Evolutionary conservation across 1,140 invertebrate species (phyloP).

Genomic region (Drosophila sucinea): DNA sequence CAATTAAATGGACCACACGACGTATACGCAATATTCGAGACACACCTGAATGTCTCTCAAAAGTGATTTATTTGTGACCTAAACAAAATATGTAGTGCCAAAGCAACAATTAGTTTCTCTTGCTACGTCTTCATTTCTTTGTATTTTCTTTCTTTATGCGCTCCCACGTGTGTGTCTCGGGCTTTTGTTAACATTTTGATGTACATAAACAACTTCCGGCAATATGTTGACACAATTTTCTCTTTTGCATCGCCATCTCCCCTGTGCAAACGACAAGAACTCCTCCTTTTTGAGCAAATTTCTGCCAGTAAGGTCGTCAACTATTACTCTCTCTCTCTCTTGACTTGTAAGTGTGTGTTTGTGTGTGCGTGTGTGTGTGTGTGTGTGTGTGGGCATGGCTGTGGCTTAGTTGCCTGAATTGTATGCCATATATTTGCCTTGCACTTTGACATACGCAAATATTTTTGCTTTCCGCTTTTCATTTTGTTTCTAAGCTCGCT

Average conservation of each 20-base stretch:
- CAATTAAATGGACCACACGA: neutral
- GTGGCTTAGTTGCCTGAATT: conserved; percentile 46
- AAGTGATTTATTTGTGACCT: neutral
- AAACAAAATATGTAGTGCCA: neutral
- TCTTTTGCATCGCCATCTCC: neutral
- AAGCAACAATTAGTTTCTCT: neutral
- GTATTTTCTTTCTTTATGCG: neutral
- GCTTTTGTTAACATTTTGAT: conserved; percentile 20
- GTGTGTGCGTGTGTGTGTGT: conserved; percentile 7
- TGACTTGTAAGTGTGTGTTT: neutral
- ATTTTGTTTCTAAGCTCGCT: conserved; percentile 25
- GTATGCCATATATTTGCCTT: conserved; percentile 57
- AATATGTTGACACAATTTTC: conserved; percentile 59
- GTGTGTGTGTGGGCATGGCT: conserved; percentile 24
- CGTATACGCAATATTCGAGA: neutral
- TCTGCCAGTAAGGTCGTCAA: neutral
- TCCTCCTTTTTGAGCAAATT: neutral
- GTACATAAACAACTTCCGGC: conserved; percentile 38
- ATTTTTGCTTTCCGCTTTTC: conserved; percentile 50
- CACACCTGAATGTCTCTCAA: neutral
- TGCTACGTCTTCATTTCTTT: neutral
- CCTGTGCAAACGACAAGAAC: conserved; percentile 9
- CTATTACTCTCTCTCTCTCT: neutral
- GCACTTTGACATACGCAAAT: conserved; percentile 68
- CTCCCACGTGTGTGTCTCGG: conserved; percentile 11